Percentiles rank a stretch among this genome's conserved stretches.
Conservation (phyloP, 2,797 vertebrate genomes). For the Myotis vivesi region DNA sequence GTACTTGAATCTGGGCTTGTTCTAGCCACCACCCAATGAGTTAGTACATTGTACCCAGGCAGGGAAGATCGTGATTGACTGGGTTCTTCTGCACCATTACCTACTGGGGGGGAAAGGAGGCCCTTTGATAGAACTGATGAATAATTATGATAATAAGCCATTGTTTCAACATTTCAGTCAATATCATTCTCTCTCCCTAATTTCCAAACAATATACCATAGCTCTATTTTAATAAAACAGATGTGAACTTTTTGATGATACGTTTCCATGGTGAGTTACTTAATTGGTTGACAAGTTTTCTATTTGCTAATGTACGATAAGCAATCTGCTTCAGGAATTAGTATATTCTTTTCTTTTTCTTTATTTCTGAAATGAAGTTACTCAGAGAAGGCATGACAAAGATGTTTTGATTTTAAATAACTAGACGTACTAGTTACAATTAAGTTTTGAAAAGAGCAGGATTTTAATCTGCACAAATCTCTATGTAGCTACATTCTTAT, state of each 20-base stretch:
- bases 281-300: background rate
- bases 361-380: background rate
- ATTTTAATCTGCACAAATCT: slow-evolving; percentile 12
- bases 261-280: background rate
- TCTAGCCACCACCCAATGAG: no score
- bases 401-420: background rate
- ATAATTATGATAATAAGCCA: background rate
- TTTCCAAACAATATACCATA: background rate
- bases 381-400: background rate
- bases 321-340: background rate
- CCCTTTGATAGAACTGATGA: background rate
- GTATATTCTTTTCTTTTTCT: background rate
- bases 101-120: background rate
- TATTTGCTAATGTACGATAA: background rate
- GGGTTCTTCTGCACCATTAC: background rate
- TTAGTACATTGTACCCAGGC: background rate
- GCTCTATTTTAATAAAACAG: background rate
- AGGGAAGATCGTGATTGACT: background rate
- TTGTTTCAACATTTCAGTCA: background rate
- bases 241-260: background rate
- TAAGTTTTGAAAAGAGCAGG: background rate
- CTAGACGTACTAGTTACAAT: background rate
- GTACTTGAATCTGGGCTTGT: no score
- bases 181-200: background rate
- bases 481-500: background rate